phyloP scores from a whole-genome alignment of 2,797 vertebrate genomes.

The Sebastes vulpes region DNA sequence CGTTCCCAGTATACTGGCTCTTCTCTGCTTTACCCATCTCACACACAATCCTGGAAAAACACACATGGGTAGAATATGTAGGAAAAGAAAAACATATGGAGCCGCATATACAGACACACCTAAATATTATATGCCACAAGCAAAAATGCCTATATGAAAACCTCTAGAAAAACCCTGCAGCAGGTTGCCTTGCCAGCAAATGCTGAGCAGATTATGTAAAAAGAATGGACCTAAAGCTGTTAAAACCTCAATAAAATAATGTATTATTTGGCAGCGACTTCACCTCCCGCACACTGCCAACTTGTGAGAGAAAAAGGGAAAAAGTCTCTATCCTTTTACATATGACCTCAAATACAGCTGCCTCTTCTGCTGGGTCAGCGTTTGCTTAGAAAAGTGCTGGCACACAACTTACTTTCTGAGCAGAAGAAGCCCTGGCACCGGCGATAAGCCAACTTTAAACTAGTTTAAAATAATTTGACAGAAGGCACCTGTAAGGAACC shows the following conservation, averaged over 20 bases:
- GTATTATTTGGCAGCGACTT: slow-evolving; percentile 35
- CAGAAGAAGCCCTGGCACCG: slow-evolving; percentile 55
- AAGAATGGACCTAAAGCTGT: slow-evolving; percentile 39
- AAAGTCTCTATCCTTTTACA: slow-evolving; percentile 59
- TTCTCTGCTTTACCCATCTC: slow-evolving; percentile 96
- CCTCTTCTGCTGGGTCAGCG: slow-evolving; percentile 70
- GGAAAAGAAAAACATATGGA: not conserved
- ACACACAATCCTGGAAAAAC: slow-evolving; percentile 92
- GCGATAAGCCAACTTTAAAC: slow-evolving; percentile 79
- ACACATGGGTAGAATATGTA: slow-evolving; percentile 1
- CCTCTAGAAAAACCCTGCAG: not conserved
- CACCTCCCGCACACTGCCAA: slow-evolving; percentile 15
- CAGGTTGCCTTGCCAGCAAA: not conserved
- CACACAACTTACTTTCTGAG: slow-evolving; percentile 65
- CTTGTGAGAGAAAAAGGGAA: slow-evolving; percentile 47
- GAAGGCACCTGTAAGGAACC: slow-evolving; percentile 58
- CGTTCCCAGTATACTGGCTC: slow-evolving; percentile 93
- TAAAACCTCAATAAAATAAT: slow-evolving; percentile 49
- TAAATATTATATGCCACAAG: not conserved
- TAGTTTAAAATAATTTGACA: slow-evolving; percentile 72
- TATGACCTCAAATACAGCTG: slow-evolving; percentile 69
- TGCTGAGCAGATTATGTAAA: slow-evolving; percentile 28
- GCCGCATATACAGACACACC: not conserved
- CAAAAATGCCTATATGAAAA: not conserved
- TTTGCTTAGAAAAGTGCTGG: slow-evolving; percentile 69